A percentile compares a stretch with the other conserved stretches of the same genome.
These are phyloP conservation scores for Leucopternis melanops DNA, from an alignment of 2,113 vertebrate species.

Conservation along the genomic window DNA sequence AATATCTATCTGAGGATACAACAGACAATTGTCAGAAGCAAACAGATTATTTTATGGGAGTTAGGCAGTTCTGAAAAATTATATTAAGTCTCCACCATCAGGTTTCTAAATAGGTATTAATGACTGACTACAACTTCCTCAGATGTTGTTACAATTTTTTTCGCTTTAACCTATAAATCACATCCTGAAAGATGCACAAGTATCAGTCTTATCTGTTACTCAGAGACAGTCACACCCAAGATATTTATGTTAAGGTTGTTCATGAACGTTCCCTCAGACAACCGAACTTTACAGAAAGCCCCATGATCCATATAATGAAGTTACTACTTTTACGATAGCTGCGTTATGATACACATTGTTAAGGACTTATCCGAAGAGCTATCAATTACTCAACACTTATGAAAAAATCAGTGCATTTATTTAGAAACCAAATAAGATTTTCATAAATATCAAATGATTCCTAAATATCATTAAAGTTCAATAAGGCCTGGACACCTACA, in stretches of 20 bases:
- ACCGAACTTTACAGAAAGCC: neutral
- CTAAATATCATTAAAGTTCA: neutral
- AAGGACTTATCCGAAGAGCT: neutral
- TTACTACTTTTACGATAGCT: neutral
- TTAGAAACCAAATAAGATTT: neutral
- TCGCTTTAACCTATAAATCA: neutral
- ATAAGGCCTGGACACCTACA: neutral
- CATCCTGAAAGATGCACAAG: neutral
- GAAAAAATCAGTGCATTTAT: neutral
- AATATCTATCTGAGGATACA: neutral
- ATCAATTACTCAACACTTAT: neutral
- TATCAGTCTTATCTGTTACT: neutral
- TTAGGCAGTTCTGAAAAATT: neutral
- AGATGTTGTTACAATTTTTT: rapidly evolving
- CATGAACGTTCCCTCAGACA: neutral
- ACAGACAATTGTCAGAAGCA: neutral
- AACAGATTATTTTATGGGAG: neutral
- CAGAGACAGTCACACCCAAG: neutral
- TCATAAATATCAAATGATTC: neutral
- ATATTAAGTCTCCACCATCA: neutral
- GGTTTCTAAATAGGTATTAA: neutral
- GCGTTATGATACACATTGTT: neutral
- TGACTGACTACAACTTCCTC: neutral
- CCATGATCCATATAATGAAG: neutral
- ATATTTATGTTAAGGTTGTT: neutral